Evolutionary conservation across 2,797 vertebrate genomes (phyloP).

Genomic region (Galaxias olidus): DNA sequence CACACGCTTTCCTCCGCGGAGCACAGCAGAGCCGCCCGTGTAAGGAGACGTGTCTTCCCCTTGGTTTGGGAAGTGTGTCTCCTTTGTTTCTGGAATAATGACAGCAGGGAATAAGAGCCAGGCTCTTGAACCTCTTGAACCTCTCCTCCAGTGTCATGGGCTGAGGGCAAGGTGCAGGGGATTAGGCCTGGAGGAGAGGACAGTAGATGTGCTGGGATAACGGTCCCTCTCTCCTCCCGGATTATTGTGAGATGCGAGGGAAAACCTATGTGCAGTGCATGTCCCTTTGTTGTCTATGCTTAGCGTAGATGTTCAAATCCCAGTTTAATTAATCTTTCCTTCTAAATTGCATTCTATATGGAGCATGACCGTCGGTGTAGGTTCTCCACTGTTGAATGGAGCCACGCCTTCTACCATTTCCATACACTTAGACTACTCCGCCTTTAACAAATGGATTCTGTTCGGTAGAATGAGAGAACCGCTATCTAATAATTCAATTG

Average conservation of each 20-base stretch:
- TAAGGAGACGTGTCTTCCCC: slow-evolving; percentile 53
- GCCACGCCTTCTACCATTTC: too few species aligned
- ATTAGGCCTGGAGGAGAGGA: slow-evolving; percentile 23
- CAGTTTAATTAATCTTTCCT: too few species aligned
- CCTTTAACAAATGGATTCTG: too few species aligned
- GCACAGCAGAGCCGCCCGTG: slow-evolving; percentile 33
- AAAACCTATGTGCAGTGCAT: slow-evolving; percentile 1
- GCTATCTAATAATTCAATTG: too few species aligned
- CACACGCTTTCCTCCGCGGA: slow-evolving; percentile 33
- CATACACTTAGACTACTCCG: too few species aligned
- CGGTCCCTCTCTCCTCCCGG: not conserved
- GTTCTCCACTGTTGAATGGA: too few species aligned
- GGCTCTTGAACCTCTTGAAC: slow-evolving; percentile 48
- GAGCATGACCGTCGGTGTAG: too few species aligned
- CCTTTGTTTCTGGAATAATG: slow-evolving; percentile 57
- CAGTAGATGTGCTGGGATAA: slow-evolving; percentile 30
- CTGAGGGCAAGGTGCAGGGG: slow-evolving; percentile 42
- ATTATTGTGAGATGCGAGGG: slow-evolving; percentile 13
- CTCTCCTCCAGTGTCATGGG: slow-evolving; percentile 34
- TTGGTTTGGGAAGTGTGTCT: slow-evolving; percentile 29
- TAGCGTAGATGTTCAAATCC: too few species aligned
- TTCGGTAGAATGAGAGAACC: too few species aligned
- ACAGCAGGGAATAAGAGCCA: slow-evolving; percentile 40
- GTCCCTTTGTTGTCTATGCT: too few species aligned
- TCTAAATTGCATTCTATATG: too few species aligned